A percentile compares a stretch with the other conserved stretches of the same genome.
Conservation (phyloP, 2,113 vertebrate species). For the Platichthys stellatus region DNA sequence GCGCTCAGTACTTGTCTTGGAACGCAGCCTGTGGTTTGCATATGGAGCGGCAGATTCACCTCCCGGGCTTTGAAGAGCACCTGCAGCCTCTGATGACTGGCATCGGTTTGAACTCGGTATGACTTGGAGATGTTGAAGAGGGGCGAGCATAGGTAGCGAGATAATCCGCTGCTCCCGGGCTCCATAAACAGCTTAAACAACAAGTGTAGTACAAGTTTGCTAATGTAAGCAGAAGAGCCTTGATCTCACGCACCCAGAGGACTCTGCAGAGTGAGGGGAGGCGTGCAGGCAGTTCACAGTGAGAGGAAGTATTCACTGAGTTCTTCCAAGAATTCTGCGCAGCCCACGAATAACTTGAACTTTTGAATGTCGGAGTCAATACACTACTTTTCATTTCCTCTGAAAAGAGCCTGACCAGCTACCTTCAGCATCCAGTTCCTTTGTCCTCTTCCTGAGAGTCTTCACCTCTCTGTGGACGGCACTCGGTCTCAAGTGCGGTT, state of each 20-base stretch:
- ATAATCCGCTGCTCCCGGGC: conserved; percentile 38
- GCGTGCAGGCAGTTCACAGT: conserved; percentile 6
- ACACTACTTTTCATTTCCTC: background rate
- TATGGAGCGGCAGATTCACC: conserved; percentile 14
- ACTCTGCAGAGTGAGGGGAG: conserved; percentile 6
- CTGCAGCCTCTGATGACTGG: conserved; percentile 43
- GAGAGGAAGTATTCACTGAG: conserved; percentile 20
- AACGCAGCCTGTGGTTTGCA: conserved; percentile 25
- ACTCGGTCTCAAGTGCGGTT: conserved; percentile 5
- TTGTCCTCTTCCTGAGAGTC: background rate
- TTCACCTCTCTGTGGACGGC: background rate
- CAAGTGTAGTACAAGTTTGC: conserved; percentile 34
- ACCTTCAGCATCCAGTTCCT: background rate
- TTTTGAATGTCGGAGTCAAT: conserved; percentile 1
- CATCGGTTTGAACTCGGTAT: conserved; percentile 45
- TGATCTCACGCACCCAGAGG: conserved; percentile 38
- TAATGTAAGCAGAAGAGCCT: conserved; percentile 46
- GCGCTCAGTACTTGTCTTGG: conserved; percentile 28
- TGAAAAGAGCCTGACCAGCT: background rate
- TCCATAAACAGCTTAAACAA: conserved; percentile 47
- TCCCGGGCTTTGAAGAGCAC: conserved; percentile 29
- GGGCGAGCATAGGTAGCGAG: conserved; percentile 21
- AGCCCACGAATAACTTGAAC: conserved; percentile 17
- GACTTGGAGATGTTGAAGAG: conserved; percentile 37
- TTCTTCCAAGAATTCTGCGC: conserved; percentile 21